phyloP scores from a whole-genome alignment of 2,888 invertebrate species.

The Kryphioiulus occultus region DNA sequence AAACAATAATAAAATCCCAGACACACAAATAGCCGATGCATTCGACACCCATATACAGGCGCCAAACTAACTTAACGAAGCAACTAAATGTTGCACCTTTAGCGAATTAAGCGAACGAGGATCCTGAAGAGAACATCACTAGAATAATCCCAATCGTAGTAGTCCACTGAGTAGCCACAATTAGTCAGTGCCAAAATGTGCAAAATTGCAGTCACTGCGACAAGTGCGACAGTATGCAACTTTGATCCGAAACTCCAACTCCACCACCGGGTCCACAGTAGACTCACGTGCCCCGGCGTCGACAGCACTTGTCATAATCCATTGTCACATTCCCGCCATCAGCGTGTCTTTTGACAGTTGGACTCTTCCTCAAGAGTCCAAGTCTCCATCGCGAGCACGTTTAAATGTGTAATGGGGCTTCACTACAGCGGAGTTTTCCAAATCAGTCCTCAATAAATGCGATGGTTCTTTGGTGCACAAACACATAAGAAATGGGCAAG shows the following conservation, averaged over 20 bases:
- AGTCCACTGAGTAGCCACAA: background rate
- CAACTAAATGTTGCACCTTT: background rate
- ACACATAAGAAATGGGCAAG: slow-evolving; percentile 39
- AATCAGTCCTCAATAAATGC: slow-evolving; percentile 19
- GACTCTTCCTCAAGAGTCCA: slow-evolving; percentile 1
- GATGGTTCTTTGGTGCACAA: slow-evolving; percentile 38
- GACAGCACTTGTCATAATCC: slow-evolving; percentile 29
- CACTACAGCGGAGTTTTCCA: slow-evolving; percentile 25
- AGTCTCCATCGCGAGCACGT: slow-evolving; percentile 13
- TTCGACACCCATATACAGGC: background rate
- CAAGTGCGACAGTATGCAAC: background rate
- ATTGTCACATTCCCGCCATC: slow-evolving; percentile 33
- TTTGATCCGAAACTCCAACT: background rate
- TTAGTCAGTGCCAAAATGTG: background rate
- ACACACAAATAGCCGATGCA: background rate
- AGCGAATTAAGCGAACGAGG: background rate
- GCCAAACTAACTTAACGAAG: too few relatives aligned
- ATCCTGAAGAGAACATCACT: background rate
- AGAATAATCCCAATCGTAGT: background rate
- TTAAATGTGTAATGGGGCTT: slow-evolving; percentile 40
- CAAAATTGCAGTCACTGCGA: background rate
- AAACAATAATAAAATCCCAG: background rate
- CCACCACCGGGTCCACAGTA: background rate
- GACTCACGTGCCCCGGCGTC: background rate
- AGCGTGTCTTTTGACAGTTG: background rate